A percentile compares a stretch with the other conserved stretches of the same genome.
These are phyloP conservation scores for Engystomops pustulosus DNA, from an alignment of 2,113 vertebrate genomes.

Conservation along the genomic window DNA sequence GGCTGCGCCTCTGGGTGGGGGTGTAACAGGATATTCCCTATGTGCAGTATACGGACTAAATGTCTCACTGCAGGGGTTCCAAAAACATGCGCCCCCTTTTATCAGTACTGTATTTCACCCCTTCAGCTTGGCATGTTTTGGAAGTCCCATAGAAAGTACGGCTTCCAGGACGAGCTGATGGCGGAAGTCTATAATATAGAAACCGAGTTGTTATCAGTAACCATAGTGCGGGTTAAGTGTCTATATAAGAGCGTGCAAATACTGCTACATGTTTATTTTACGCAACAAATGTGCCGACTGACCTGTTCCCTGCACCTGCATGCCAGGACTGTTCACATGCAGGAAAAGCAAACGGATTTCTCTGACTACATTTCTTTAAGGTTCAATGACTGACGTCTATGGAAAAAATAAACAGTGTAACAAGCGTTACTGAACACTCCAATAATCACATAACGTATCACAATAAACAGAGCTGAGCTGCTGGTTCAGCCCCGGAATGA, in stretches of 20 bases:
- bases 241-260: conserved; percentile 7
- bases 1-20: too few relatives aligned
- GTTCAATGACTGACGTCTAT: conserved; percentile 31
- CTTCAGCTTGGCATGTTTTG: too few relatives aligned
- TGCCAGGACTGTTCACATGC: neutral
- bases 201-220: conserved; percentile 11
- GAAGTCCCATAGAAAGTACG: too few relatives aligned
- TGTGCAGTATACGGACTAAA: too few relatives aligned
- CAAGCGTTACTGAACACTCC: neutral
- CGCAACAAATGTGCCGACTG: neutral
- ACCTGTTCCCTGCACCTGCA: conserved; percentile 40
- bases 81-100: too few relatives aligned
- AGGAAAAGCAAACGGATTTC: neutral
- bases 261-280: conserved; percentile 16
- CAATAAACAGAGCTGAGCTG: neutral
- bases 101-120: too few relatives aligned
- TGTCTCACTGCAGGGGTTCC: too few relatives aligned
- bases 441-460: neutral
- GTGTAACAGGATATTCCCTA: too few relatives aligned
- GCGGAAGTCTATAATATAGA: too few relatives aligned
- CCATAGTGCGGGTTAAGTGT: conserved; percentile 22
- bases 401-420: conserved; percentile 1
- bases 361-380: conserved; percentile 26
- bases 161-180: too few relatives aligned
- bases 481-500: neutral